Conservation (phyloP, 2,797 vertebrate species). For the Sebastes matsubarae region DNA sequence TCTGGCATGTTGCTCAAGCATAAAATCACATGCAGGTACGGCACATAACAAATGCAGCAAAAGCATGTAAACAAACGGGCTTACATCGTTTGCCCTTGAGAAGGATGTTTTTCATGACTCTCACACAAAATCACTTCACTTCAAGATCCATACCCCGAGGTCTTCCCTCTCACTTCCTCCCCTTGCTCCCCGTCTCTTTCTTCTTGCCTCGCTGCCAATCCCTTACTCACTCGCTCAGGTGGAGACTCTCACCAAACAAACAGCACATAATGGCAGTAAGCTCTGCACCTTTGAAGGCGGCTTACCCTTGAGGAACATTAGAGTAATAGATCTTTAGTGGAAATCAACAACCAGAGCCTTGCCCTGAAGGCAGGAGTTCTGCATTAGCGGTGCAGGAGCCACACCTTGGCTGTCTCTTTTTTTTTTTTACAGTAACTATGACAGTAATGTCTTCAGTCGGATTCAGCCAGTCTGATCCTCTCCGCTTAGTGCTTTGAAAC, state of each 20-base stretch:
- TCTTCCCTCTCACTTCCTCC: conserved; percentile 47
- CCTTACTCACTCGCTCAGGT: conserved; percentile 61
- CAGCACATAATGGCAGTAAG: conserved; percentile 65
- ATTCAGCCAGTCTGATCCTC: conserved; percentile 75
- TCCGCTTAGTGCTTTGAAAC: conserved; percentile 76
- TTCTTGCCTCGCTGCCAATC: conserved; percentile 39
- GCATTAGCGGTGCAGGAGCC: conserved; percentile 46
- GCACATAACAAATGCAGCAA: conserved; percentile 16
- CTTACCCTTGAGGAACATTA: conserved; percentile 69
- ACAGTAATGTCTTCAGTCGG: conserved; percentile 75
- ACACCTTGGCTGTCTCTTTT: conserved; percentile 67
- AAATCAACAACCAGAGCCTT: conserved; percentile 63
- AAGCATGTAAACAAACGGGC: conserved; percentile 38
- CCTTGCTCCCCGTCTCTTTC: conserved; percentile 21
- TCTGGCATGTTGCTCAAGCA: conserved; percentile 15
- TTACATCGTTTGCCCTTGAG: conserved; percentile 9
- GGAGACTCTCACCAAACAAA: conserved; percentile 66
- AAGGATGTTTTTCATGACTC: conserved; percentile 28
- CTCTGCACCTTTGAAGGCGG: conserved; percentile 65
- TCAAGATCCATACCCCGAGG: conserved; percentile 22
- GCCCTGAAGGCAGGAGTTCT: conserved; percentile 61
- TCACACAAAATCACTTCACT: conserved; percentile 11
- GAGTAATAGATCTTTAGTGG: conserved; percentile 68
- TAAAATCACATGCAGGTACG: conserved; percentile 31
- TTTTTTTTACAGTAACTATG: conserved; percentile 67